A percentile compares a stretch with the other conserved stretches of the same genome.
These are phyloP conservation scores for Potamarius usumacintae DNA, from an alignment of 2,113 vertebrate genomes.

Conservation along the genomic window DNA sequence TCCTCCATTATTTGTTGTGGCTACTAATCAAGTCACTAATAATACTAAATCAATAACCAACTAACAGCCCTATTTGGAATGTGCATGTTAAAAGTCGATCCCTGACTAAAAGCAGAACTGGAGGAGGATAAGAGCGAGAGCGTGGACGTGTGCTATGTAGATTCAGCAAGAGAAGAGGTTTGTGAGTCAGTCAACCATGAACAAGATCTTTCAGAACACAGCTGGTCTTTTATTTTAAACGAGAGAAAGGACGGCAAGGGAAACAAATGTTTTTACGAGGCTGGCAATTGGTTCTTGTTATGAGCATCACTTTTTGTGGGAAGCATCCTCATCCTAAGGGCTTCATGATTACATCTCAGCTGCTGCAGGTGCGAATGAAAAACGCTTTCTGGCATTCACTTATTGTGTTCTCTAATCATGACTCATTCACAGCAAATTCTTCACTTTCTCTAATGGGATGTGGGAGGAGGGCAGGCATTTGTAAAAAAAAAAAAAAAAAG, in stretches of 20 bases:
- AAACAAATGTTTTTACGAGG: slow-evolving; percentile 33
- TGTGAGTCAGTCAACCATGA: background rate
- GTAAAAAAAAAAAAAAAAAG: slow-evolving; percentile 6
- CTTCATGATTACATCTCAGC: slow-evolving; percentile 43
- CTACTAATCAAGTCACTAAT: background rate
- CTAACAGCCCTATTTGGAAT: background rate
- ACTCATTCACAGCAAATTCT: slow-evolving; percentile 45
- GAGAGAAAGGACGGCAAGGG: background rate
- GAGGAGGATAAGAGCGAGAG: background rate
- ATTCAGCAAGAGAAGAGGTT: background rate
- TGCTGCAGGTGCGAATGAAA: slow-evolving; percentile 41
- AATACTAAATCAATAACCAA: background rate
- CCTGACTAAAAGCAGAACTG: background rate
- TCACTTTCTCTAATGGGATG: slow-evolving; percentile 37
- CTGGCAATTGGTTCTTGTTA: slow-evolving; percentile 17
- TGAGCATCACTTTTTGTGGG: slow-evolving; percentile 16
- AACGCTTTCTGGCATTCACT: slow-evolving; percentile 32
- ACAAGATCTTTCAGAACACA: background rate
- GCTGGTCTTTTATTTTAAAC: background rate
- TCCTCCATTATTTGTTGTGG: background rate
- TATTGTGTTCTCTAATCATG: slow-evolving; percentile 44
- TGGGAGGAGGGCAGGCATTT: slow-evolving; percentile 28
- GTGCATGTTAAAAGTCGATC: background rate
- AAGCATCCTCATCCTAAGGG: slow-evolving; percentile 38
- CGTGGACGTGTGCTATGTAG: background rate